Evolutionary conservation across 2,113 vertebrate genomes (phyloP).

Genomic region (Oryzias woworae): DNA sequence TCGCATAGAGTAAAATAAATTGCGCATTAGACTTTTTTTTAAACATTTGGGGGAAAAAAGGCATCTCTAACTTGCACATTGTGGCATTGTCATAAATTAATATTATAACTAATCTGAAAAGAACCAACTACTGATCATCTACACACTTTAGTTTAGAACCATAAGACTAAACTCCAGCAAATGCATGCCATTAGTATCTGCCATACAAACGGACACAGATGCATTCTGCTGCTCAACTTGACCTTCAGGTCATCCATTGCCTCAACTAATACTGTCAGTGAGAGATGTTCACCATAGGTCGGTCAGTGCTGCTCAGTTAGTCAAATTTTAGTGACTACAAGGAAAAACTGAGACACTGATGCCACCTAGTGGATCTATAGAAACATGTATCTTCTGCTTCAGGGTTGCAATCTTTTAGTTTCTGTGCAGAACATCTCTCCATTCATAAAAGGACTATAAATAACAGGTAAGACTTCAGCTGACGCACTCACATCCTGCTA

Average conservation of each 20-base stretch:
- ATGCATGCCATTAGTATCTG: not conserved
- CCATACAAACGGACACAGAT: conserved; percentile 13
- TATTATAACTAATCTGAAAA: not conserved
- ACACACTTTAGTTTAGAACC: conserved; percentile 5
- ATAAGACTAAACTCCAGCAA: not conserved
- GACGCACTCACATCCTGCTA: not conserved
- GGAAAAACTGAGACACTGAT: conserved; percentile 17
- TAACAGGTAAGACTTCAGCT: not conserved
- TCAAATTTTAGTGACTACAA: conserved; percentile 17
- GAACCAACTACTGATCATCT: conserved; percentile 13
- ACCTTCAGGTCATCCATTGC: conserved; percentile 20
- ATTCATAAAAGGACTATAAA: not conserved
- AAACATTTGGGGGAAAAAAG: too few species aligned
- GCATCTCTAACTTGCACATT: too few species aligned
- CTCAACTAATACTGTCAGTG: conserved; percentile 9
- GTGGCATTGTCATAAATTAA: too few species aligned
- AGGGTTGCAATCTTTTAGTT: not conserved
- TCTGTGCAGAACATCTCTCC: conserved; percentile 15
- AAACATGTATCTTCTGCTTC: not conserved
- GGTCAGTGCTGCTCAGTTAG: conserved; percentile 6
- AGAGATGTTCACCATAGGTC: conserved; percentile 9
- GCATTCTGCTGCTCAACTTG: conserved; percentile 31
- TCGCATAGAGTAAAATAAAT: too few species aligned
- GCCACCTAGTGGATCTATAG: conserved; percentile 66
- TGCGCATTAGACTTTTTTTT: too few species aligned